These are phyloP conservation scores for Austrofundulus limnaeus DNA, from an alignment of 2,113 vertebrate genomes.

Conservation along the genomic window DNA sequence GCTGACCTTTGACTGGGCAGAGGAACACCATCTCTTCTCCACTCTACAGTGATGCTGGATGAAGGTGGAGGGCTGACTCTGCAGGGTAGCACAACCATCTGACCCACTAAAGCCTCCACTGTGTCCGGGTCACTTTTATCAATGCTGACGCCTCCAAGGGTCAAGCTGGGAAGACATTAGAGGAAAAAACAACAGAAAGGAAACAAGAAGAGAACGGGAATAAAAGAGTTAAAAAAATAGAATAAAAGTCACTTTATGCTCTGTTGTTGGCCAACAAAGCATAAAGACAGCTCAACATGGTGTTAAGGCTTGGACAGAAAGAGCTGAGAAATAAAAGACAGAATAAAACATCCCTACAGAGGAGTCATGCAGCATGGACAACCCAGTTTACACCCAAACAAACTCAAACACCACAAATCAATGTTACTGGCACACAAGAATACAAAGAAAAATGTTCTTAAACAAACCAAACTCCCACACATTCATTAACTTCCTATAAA, in stretches of 20 bases:
- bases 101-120: conserved; percentile 83
- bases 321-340: conserved; percentile 8
- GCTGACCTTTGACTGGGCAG: conserved; percentile 84
- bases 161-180: conserved; percentile 62
- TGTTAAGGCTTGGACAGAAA: conserved; percentile 18
- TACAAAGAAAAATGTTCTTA: neutral
- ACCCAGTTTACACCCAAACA: too few relatives aligned
- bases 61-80: conserved; percentile 72
- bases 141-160: conserved; percentile 77
- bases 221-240: neutral
- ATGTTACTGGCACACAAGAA: conserved; percentile 6
- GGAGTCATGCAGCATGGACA: conserved; percentile 14
- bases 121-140: conserved; percentile 79
- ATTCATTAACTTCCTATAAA: too few relatives aligned
- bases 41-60: conserved; percentile 77
- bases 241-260: conserved; percentile 73
- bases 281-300: conserved; percentile 69
- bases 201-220: neutral
- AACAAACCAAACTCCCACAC: neutral
- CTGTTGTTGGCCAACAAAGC: conserved; percentile 67
- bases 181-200: conserved; percentile 7
- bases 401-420: conserved; percentile 1
- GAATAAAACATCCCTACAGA: neutral
- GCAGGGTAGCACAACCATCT: conserved; percentile 86
- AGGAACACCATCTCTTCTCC: conserved; percentile 83